These are phyloP conservation scores for Oligia strigilis DNA, from an alignment of 2,888 invertebrate genomes.

Conservation along the genomic window DNA sequence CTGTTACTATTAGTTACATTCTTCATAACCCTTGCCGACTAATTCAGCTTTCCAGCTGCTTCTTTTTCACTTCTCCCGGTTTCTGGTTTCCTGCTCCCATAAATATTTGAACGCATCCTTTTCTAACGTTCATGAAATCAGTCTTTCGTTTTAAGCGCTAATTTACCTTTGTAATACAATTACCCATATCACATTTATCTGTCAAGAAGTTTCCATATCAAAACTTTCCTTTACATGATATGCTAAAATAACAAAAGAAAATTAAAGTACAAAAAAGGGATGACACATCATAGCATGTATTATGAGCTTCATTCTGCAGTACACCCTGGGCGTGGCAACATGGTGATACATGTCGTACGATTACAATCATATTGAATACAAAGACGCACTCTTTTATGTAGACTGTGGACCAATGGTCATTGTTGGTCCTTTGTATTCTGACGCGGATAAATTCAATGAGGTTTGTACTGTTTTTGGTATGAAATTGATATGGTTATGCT, in stretches of 20 bases:
- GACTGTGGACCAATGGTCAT: conserved; percentile 61
- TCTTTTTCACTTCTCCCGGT: neutral
- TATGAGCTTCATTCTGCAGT: conserved; percentile 29
- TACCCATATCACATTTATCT: conserved; percentile 4
- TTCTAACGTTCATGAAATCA: neutral
- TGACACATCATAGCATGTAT: conserved; percentile 33
- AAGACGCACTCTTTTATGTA: conserved; percentile 61
- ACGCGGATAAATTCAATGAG: conserved; percentile 45
- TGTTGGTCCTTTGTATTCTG: conserved; percentile 55
- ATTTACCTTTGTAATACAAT: conserved; percentile 4
- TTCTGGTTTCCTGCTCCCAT: neutral
- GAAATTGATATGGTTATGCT: conserved; percentile 30
- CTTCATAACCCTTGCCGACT: neutral
- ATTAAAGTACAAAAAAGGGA: conserved; percentile 35
- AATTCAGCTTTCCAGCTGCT: neutral
- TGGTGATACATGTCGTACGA: conserved; percentile 65
- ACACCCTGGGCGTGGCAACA: conserved; percentile 52
- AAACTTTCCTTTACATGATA: conserved; percentile 15
- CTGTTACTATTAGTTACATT: neutral
- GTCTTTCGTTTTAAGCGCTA: neutral
- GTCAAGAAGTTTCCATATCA: conserved; percentile 15
- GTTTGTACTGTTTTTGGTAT: conserved; percentile 36
- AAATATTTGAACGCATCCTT: too few relatives aligned
- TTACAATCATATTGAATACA: conserved; percentile 77
- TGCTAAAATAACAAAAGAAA: conserved; percentile 35